A percentile compares a stretch with the other conserved stretches of the same genome.
Conservation (phyloP, 2,113 vertebrate species). For the Trinectes maculatus region DNA sequence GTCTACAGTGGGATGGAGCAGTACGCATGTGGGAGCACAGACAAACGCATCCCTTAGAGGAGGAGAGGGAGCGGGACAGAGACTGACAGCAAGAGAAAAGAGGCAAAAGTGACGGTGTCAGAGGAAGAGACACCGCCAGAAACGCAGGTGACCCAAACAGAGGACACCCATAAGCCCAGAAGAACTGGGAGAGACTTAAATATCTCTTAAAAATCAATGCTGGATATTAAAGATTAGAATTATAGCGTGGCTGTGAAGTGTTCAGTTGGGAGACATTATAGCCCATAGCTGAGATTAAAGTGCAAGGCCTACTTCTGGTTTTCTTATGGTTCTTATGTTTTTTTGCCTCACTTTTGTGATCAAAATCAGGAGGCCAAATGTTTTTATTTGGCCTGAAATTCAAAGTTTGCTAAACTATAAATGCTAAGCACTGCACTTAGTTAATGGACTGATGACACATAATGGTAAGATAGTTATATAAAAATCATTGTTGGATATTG, state of each 20-base stretch:
- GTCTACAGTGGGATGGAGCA: conserved; percentile 88
- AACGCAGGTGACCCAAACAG: conserved; percentile 8
- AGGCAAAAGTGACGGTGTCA: not conserved
- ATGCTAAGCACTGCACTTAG: conserved; percentile 13
- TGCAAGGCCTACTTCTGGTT: conserved; percentile 4
- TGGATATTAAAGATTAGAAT: conserved; percentile 48
- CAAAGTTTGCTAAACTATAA: conserved; percentile 25
- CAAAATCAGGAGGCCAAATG: conserved; percentile 12
- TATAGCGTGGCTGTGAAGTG: conserved; percentile 44
- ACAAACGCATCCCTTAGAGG: conserved; percentile 85
- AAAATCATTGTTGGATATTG: conserved; percentile 22
- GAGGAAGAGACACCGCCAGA: conserved; percentile 17
- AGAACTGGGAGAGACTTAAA: conserved; percentile 29
- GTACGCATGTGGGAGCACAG: conserved; percentile 90
- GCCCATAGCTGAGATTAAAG: conserved; percentile 4
- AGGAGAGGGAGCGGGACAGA: conserved; percentile 70
- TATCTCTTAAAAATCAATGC: conserved; percentile 52
- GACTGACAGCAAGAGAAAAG: conserved; percentile 13
- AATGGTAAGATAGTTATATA: conserved; percentile 21
- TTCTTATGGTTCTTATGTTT: conserved; percentile 9
- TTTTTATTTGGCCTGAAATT: conserved; percentile 29
- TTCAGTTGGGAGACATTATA: conserved; percentile 33
- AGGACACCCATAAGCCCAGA: conserved; percentile 24
- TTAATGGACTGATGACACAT: conserved; percentile 14
- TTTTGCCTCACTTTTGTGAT: conserved; percentile 12